A percentile compares a stretch with the other conserved stretches of the same genome.
Conservation (phyloP, 2,888 invertebrate species). For the Drosophila paramelanica region DNA sequence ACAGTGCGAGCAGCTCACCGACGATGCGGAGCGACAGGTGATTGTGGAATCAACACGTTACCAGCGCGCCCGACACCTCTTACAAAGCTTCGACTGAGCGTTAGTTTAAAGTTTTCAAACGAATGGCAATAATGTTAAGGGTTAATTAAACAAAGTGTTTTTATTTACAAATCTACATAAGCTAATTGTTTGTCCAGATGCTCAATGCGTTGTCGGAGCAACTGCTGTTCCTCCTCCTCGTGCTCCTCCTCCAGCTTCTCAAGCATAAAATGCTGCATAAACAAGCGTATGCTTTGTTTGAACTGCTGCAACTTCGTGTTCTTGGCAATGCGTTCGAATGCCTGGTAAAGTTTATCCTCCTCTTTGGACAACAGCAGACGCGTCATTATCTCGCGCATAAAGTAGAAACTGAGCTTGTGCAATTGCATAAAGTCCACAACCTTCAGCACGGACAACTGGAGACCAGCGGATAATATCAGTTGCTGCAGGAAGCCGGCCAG, state of each 20-base stretch:
- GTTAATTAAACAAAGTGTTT: slow-evolving; percentile 34
- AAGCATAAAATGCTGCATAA: slow-evolving; percentile 94
- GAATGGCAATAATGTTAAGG: slow-evolving; percentile 40
- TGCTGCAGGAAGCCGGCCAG: slow-evolving; percentile 92
- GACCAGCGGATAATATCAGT: slow-evolving; percentile 91
- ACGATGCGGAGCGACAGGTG: slow-evolving; percentile 58
- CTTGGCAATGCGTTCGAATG: slow-evolving; percentile 90
- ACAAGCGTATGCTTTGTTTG: slow-evolving; percentile 92
- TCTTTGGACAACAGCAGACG: slow-evolving; percentile 90
- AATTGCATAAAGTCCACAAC: slow-evolving; percentile 95
- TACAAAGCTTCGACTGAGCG: slow-evolving; percentile 80
- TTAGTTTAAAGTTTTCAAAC: slow-evolving; percentile 21
- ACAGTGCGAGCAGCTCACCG: slow-evolving; percentile 57
- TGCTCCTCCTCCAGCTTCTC: slow-evolving; percentile 83
- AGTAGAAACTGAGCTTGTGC: slow-evolving; percentile 91
- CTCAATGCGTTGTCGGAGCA: slow-evolving; percentile 87
- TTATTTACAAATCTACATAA: slow-evolving; percentile 79
- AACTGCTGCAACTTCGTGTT: slow-evolving; percentile 92
- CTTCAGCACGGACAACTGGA: slow-evolving; percentile 94
- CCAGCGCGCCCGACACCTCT: slow-evolving; percentile 82
- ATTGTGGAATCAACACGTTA: slow-evolving; percentile 78
- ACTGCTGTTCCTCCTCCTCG: slow-evolving; percentile 84
- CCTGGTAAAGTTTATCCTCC: slow-evolving; percentile 85
- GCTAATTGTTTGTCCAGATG: slow-evolving; percentile 89
- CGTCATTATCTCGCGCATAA: slow-evolving; percentile 91